Evolutionary conservation across 2,113 vertebrate species (phyloP).

Genomic region (Daphoenositta chrysoptera): DNA sequence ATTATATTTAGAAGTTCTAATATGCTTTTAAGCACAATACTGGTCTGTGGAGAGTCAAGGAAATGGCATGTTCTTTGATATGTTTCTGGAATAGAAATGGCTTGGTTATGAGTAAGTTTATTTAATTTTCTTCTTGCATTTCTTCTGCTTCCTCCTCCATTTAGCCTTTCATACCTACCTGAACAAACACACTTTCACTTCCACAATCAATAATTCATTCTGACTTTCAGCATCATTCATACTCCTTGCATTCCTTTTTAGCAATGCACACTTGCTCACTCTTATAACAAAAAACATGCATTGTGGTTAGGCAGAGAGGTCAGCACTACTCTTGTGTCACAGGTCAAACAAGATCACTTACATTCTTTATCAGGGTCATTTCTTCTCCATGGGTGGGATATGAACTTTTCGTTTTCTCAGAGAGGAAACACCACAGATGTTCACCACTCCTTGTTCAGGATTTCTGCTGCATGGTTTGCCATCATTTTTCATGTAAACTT

Average conservation of each 20-base stretch:
- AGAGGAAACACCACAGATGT: slow-evolving; percentile 73
- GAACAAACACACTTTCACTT: slow-evolving; percentile 52
- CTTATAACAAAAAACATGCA: slow-evolving; percentile 71
- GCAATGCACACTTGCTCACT: slow-evolving; percentile 44
- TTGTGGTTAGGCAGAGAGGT: slow-evolving; percentile 57
- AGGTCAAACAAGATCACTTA: slow-evolving; percentile 74
- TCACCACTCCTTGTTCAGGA: slow-evolving; percentile 57
- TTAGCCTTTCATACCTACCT: background rate
- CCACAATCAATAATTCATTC: slow-evolving; percentile 33
- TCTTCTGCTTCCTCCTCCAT: background rate
- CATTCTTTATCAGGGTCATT: slow-evolving; percentile 76
- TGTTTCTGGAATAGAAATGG: background rate
- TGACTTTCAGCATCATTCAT: slow-evolving; percentile 56
- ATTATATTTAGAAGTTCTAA: background rate
- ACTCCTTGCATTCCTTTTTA: slow-evolving; percentile 51
- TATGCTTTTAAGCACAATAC: background rate
- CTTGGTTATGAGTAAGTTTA: background rate
- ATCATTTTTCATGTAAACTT: slow-evolving; percentile 17
- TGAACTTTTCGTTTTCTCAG: slow-evolving; percentile 68
- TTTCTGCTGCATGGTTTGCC: background rate
- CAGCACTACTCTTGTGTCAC: slow-evolving; percentile 51
- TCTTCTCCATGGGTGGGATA: slow-evolving; percentile 78
- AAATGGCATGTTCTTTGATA: background rate
- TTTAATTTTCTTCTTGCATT: slow-evolving; percentile 17
- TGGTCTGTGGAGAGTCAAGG: background rate